A percentile compares a stretch with the other conserved stretches of the same genome.
Conservation (phyloP, 2,113 vertebrate species). For the Oostethus manadensis region DNA sequence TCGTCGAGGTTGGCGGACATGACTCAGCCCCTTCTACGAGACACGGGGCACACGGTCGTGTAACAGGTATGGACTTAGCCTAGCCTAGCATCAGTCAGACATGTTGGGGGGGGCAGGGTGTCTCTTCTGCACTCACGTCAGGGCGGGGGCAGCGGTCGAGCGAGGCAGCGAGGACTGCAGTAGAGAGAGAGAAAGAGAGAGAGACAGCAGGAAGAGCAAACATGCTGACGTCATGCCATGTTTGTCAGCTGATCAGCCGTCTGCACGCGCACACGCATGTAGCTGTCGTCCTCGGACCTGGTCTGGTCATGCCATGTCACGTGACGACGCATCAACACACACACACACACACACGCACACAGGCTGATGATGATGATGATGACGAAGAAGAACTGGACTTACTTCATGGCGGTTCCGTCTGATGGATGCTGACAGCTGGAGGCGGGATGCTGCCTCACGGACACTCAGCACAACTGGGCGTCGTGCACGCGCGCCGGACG, state of each 20-base stretch:
- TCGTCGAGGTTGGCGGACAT: slow-evolving; percentile 1
- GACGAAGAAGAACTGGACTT: background rate
- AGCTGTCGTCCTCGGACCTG: too few relatives aligned
- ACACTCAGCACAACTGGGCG: background rate
- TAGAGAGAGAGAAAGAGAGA: background rate
- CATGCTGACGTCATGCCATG: slow-evolving; percentile 1
- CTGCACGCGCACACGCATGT: too few relatives aligned
- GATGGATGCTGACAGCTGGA: slow-evolving; percentile 1
- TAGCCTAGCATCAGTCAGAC: background rate
- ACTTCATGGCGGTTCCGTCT: background rate
- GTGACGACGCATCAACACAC: background rate
- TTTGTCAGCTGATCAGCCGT: background rate
- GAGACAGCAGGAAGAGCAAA: background rate
- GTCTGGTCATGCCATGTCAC: too few relatives aligned
- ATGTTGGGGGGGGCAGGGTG: background rate
- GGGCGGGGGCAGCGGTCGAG: background rate
- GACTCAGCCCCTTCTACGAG: slow-evolving; percentile 3
- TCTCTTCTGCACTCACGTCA: too few relatives aligned
- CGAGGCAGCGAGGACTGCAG: background rate
- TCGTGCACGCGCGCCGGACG: background rate
- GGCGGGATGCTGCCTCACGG: slow-evolving; percentile 4
- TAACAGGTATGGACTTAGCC: too few relatives aligned
- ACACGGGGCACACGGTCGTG: too few relatives aligned
- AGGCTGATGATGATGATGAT: too few relatives aligned
- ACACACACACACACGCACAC: background rate